These are phyloP conservation scores for Pogona vitticeps DNA, from an alignment of 2,113 vertebrate species.

Conservation along the genomic window DNA sequence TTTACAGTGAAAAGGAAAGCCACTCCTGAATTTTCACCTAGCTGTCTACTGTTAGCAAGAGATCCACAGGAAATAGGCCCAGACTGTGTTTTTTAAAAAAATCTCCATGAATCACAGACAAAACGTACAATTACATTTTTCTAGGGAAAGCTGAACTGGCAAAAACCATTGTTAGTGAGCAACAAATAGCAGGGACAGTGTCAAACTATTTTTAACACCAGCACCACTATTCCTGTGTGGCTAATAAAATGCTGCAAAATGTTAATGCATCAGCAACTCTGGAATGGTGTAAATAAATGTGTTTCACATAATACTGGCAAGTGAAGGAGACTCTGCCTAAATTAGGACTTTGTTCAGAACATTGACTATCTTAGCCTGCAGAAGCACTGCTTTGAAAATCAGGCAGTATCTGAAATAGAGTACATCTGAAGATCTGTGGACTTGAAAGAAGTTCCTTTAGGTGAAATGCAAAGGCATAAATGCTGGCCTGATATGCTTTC, in stretches of 20 bases:
- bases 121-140: conserved; percentile 66
- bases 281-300: conserved; percentile 51
- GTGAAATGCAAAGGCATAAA: neutral
- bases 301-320: conserved; percentile 46
- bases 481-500: neutral
- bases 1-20: conserved; percentile 17
- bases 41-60: conserved; percentile 38
- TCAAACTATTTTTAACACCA: conserved; percentile 65
- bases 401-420: neutral
- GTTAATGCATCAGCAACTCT: conserved; percentile 57
- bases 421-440: neutral
- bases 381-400: neutral
- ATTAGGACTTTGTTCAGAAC: conserved; percentile 35
- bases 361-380: neutral
- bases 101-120: conserved; percentile 46
- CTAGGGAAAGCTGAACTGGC: conserved; percentile 65
- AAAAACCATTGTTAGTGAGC: conserved; percentile 56
- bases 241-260: conserved; percentile 55
- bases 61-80: conserved; percentile 28
- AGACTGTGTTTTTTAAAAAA: neutral
- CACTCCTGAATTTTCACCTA: conserved; percentile 46
- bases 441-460: neutral
- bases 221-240: conserved; percentile 57
- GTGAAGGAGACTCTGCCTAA: conserved; percentile 1
- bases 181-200: conserved; percentile 59